Base-by-base conservation (phyloP, 2,888 invertebrate species). In the Meiosimyza platycephala region DNA sequence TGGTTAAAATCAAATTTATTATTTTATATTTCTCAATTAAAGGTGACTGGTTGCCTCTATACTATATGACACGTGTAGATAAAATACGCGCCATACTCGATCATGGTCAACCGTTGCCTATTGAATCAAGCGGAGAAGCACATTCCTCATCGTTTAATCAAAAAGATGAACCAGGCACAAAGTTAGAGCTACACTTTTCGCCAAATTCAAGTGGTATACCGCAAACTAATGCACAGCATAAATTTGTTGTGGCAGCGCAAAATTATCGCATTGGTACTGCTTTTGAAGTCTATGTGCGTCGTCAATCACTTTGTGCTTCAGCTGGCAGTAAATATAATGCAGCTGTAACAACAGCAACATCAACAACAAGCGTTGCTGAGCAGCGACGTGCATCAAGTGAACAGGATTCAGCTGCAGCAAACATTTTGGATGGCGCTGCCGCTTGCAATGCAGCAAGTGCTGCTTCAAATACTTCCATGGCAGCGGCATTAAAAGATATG, bases 81-180 rank as follows among this genome's bases (percentile, higher is more conserved):
- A 87, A 88, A 76, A 88, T 88, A 65, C 84, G 88, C 3, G 85
- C 87, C 2, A 87, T 87, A 52, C 79, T 88, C 47, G 88, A 88
- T 79, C 84, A 86, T 16, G 87, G 88, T 0, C 87, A 88, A 73
- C 87, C 87, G 3, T 71, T 87, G 22, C 86, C 88, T 2, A 80
- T 86, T 50, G 86, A 86, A 67, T 79, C 82, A 55, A 82, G 80
- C 12, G 76, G 78, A 47, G 86, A 86, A 57, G 76, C 81, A 3
- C 82, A 82, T 50, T 72, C 77, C 6, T 74, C 77, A 1, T 75
- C 76, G 6, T 72, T 76, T 55, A 83, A 83, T 71, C 85, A 86
- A 67, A 87, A 87, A 65, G 87, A 87, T 76, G 87, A 87, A 74
- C 86, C 87, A 0, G 87, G 87, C 18, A 86, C 85, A 5, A 82